phyloP scores from a whole-genome alignment of 1,140 invertebrate species.

The Drosophila miranda region DNA sequence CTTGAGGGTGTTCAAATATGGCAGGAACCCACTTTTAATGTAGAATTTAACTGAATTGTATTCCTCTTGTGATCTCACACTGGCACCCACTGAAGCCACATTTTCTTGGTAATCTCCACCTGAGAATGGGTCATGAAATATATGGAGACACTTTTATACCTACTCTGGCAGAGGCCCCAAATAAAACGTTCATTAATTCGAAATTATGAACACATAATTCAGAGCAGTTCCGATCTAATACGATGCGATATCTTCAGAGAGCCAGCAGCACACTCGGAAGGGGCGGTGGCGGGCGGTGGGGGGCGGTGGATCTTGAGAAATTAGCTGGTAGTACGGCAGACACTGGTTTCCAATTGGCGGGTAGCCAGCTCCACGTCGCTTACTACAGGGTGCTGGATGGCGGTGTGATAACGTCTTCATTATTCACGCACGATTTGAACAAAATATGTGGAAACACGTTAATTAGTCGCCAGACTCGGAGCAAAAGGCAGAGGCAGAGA shows the following conservation, averaged over 20 bases:
- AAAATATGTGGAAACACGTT: conserved; percentile 80
- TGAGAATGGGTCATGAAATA: neutral
- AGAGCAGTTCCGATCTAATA: conserved; percentile 23
- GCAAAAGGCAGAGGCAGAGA: neutral
- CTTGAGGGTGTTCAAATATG: too few relatives aligned
- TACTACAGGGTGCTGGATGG: conserved; percentile 63
- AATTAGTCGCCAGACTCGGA: conserved; percentile 57
- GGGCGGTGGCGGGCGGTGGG: too few relatives aligned
- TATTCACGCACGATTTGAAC: conserved; percentile 68
- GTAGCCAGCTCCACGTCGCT: conserved; percentile 47
- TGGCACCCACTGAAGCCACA: too few relatives aligned
- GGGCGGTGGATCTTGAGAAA: conserved; percentile 2
- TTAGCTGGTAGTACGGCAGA: conserved; percentile 27
- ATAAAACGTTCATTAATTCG: conserved; percentile 72
- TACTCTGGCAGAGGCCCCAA: conserved; percentile 24
- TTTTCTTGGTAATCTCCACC: neutral
- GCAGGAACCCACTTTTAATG: too few relatives aligned
- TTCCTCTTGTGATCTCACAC: too few relatives aligned
- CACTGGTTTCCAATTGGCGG: conserved; percentile 64
- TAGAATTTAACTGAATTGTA: too few relatives aligned
- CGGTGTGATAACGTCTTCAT: conserved; percentile 66
- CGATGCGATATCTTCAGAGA: too few relatives aligned
- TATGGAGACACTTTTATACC: neutral
- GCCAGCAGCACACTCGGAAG: too few relatives aligned
- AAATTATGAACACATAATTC: conserved; percentile 78